A percentile compares a stretch with the other conserved stretches of the same genome.
Conservation (phyloP, 2,113 vertebrate genomes). For the Puffinus mauretanicus region DNA sequence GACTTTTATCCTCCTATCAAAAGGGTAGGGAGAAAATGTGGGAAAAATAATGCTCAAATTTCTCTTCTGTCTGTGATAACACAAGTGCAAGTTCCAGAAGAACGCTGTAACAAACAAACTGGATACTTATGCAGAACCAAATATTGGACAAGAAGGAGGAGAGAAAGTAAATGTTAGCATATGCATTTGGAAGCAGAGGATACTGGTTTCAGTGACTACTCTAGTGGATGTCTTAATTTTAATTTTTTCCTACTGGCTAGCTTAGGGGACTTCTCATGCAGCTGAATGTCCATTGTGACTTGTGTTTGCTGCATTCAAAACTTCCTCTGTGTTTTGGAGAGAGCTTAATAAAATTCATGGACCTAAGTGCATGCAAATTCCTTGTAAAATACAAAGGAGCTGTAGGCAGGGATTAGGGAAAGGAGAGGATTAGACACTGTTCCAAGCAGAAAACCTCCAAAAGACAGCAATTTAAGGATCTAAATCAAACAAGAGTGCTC, state of each 20-base stretch:
- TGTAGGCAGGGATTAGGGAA: neutral
- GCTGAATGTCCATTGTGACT: neutral
- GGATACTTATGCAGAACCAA: neutral
- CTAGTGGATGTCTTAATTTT: neutral
- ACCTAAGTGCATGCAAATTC: neutral
- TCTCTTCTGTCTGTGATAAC: neutral
- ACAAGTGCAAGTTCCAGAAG: neutral
- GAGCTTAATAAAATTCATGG: neutral
- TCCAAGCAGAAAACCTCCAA: neutral
- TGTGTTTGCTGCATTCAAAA: neutral
- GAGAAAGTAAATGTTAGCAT: neutral
- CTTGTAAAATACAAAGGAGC: neutral
- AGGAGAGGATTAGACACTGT: neutral
- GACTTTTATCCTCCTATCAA: neutral
- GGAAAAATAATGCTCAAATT: neutral
- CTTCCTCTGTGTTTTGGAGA: neutral
- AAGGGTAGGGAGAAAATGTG: neutral
- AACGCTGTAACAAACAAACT: neutral
- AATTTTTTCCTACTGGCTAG: neutral
- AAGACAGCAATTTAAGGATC: neutral
- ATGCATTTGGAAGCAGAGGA: neutral
- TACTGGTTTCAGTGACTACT: neutral
- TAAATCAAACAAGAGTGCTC: neutral
- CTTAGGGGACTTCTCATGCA: neutral
- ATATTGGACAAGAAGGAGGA: neutral